Base-by-base conservation (phyloP, 2,113 vertebrate genomes). In the Channa maculata region DNA sequence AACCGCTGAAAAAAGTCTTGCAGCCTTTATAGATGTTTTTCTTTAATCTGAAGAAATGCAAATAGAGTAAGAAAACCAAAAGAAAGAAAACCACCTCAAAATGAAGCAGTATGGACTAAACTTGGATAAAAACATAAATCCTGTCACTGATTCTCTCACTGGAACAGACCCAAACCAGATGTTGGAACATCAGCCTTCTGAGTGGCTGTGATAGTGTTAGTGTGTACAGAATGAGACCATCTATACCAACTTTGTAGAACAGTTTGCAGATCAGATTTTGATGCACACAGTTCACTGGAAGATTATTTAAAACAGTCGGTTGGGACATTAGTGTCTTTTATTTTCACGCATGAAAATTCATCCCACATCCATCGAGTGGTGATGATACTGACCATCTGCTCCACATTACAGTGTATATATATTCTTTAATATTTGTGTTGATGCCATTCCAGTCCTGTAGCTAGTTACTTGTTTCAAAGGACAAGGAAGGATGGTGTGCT, bases 111-210 rank as follows among this genome's bases (percentile, higher is more conserved):
- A 53, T 14, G 60, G 52, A 71, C 38, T 51, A 9, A 9, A 36
- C 39, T 13, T 2, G 13, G 13, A 55, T 49, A 45, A 67, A 75
- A 11, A 24, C 2, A 62, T 43, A 53, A 54, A 65, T 69, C 12
- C 8, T 72, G 63, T 63, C 51, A 34, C 24, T 24, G 24, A 24
- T 24, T 52, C 70, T 77, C 6, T 48, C 67, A 54, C 12, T 55
- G 64, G 68, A 58, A 24, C 65, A 70, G 51, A 79, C 71, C 55
- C 10, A 2, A 68, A 80, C 24, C 77, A 80, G 76, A 84, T 84
- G 76, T 61, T 62, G 62, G 61, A 75, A 71, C 12, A 34, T 72
- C 77, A 5, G 68, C 12, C 50, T 58, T 24, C 45, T 37, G 75
- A 33, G 36, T 44, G 36, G 33, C 38, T 62, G 24, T 24, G 37